These are phyloP conservation scores for Cuculus canorus DNA, from an alignment of 2,797 vertebrate species.

Conservation along the genomic window DNA sequence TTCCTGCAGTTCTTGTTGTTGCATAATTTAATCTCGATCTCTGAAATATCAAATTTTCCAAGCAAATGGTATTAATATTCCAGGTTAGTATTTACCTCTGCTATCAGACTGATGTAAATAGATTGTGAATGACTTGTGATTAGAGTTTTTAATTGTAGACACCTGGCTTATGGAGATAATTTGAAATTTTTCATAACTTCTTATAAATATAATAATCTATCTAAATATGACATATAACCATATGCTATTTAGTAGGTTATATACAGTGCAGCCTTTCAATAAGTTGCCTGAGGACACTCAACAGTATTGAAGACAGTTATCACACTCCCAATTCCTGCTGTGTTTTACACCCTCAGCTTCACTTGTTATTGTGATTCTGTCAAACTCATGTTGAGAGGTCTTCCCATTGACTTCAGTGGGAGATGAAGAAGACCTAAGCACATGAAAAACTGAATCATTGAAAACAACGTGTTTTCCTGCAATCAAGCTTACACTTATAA, in stretches of 20 bases:
- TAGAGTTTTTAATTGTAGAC: neutral
- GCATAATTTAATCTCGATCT: neutral
- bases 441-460: neutral
- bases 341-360: neutral
- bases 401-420: neutral
- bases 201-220: neutral
- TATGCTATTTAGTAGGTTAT: neutral
- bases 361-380: neutral
- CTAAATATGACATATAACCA: neutral
- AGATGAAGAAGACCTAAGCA: neutral
- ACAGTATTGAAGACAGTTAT: neutral
- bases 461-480: neutral
- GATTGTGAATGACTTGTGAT: neutral
- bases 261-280: constrained; percentile 2
- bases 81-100: neutral
- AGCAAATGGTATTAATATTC: neutral
- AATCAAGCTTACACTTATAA: neutral
- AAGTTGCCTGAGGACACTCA: neutral
- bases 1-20: neutral
- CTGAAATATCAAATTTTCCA: neutral
- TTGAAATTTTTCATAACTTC: neutral
- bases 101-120: neutral
- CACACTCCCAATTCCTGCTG: neutral
- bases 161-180: neutral
- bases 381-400: neutral